These are phyloP conservation scores for Abrostola tripartita DNA, from an alignment of 2,888 invertebrate species.

Conservation along the genomic window DNA sequence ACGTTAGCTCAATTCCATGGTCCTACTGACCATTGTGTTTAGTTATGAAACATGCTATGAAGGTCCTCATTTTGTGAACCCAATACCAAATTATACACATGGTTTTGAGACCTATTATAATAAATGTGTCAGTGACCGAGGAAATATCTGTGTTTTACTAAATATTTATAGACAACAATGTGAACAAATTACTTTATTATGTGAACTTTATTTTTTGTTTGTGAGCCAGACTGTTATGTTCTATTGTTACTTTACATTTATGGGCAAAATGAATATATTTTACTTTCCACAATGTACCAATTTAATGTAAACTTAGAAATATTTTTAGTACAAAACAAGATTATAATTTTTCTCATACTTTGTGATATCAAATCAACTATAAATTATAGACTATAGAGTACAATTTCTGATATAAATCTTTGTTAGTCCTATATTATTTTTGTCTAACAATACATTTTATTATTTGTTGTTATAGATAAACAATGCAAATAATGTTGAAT, in stretches of 20 bases:
- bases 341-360: constrained; percentile 12
- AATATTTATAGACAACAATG: constrained; percentile 14
- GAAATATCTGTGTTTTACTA: neutral
- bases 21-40: neutral
- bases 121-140: neutral
- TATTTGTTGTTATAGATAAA: constrained; percentile 4
- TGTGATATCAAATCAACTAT: constrained; percentile 34
- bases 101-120: too few species aligned
- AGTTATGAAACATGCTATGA: too few species aligned
- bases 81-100: too few species aligned
- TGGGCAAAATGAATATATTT: neutral
- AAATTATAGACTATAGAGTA: constrained; percentile 9
- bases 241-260: neutral
- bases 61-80: too few species aligned
- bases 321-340: constrained; percentile 28
- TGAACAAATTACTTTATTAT: constrained; percentile 13
- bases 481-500: constrained; percentile 12
- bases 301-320: neutral
- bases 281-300: constrained; percentile 7
- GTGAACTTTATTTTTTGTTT: neutral
- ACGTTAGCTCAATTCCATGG: too few species aligned
- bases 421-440: constrained; percentile 7
- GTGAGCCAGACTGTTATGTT: too few species aligned
- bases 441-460: neutral
- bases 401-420: constrained; percentile 6